Conservation (phyloP, 2,888 invertebrate species). For the Acholoe squamosa region DNA sequence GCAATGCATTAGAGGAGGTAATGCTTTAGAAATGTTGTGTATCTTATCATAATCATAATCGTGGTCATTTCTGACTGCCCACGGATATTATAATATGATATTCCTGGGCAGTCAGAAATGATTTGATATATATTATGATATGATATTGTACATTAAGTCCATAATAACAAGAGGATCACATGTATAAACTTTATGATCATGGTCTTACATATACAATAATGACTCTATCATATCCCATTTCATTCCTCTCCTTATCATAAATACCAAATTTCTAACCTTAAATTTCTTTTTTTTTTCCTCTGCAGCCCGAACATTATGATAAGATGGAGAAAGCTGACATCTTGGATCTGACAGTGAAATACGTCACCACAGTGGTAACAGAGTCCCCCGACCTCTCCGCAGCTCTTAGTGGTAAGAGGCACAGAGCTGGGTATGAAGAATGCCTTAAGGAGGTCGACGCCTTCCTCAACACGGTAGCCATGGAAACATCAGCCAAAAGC, state of each 20-base stretch:
- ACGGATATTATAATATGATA: no score
- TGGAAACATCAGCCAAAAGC: constrained; percentile 50
- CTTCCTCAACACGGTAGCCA: constrained; percentile 57
- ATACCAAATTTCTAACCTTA: background rate
- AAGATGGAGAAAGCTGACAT: constrained; percentile 59
- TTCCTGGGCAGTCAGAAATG: no score
- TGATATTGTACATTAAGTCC: no score
- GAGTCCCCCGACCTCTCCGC: constrained; percentile 43
- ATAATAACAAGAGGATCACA: no score
- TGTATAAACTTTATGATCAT: no score
- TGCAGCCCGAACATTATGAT: constrained; percentile 54
- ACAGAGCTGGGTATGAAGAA: constrained; percentile 20
- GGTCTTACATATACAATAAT: background rate
- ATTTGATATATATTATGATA: no score
- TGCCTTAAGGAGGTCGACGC: constrained; percentile 40
- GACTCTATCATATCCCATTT: background rate
- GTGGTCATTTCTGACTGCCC: no score
- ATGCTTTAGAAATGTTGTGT: no score
- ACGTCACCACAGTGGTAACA: background rate
- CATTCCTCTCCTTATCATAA: background rate
- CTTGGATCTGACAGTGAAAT: constrained; percentile 58
- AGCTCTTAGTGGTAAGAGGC: background rate
- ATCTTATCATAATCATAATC: no score
- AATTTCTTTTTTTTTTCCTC: background rate
- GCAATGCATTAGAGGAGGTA: no score